phyloP scores from a whole-genome alignment of 2,113 vertebrate species.

The Nyctereutes procyonoides region DNA sequence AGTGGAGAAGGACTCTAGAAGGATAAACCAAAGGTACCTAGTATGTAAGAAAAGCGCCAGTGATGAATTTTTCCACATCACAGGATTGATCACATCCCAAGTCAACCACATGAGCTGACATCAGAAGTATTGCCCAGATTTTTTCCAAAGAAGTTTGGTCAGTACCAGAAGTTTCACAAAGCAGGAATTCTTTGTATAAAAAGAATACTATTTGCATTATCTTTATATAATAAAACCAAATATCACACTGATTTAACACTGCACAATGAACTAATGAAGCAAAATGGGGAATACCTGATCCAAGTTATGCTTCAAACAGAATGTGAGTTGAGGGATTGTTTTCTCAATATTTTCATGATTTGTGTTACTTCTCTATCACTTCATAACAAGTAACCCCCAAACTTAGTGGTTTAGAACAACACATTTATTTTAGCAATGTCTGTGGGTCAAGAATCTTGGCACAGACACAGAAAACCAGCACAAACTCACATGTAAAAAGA shows the following conservation, averaged over 20 bases:
- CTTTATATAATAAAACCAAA: background rate
- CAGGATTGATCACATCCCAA: background rate
- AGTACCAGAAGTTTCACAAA: background rate
- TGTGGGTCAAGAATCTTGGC: background rate
- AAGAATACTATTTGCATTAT: background rate
- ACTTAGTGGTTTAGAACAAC: background rate
- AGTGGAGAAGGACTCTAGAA: background rate
- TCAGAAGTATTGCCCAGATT: background rate
- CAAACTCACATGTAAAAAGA: background rate
- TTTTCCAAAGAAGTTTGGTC: background rate
- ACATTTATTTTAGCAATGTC: background rate
- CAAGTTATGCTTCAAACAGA: background rate
- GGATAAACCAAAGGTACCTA: background rate
- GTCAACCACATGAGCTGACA: accelerated
- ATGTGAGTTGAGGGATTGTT: background rate
- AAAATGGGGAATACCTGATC: background rate
- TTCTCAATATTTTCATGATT: background rate
- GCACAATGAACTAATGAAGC: background rate
- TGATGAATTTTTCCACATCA: background rate
- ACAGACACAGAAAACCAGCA: background rate
- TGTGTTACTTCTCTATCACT: background rate
- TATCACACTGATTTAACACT: background rate
- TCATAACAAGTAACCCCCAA: background rate
- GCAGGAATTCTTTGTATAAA: background rate
- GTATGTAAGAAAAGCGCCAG: background rate